Percentiles rank a stretch among this genome's conserved stretches.
phyloP scores from a whole-genome alignment of 1,140 invertebrate species.

The silkworm (Bombyx mori) region DNA sequence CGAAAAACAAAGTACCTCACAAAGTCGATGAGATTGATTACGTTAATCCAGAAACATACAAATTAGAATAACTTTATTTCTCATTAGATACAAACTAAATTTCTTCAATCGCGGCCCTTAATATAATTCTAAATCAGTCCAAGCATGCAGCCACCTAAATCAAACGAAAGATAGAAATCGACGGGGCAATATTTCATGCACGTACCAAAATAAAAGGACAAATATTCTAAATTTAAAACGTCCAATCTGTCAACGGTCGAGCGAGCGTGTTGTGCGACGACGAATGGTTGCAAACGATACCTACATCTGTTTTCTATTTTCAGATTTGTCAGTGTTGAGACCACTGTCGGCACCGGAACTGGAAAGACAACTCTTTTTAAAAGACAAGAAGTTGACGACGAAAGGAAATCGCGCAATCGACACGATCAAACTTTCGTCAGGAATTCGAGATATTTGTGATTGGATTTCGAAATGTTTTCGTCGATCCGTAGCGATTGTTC shows the following conservation, averaged over 20 bases:
- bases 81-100: too few relatives aligned
- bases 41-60: too few relatives aligned
- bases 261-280: conserved; percentile 58
- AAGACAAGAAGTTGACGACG: conserved; percentile 25
- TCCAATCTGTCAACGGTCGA: conserved; percentile 65
- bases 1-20: too few relatives aligned
- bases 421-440: conserved; percentile 14
- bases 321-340: conserved; percentile 54
- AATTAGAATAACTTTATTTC: too few relatives aligned
- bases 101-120: not conserved
- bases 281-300: conserved; percentile 58
- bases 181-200: conserved; percentile 56
- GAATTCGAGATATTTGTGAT: conserved; percentile 12
- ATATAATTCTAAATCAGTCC: conserved; percentile 1
- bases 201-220: conserved; percentile 55
- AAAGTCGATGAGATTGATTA: too few relatives aligned
- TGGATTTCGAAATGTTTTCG: conserved; percentile 30
- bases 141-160: conserved; percentile 6
- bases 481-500: conserved; percentile 27
- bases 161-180: conserved; percentile 31
- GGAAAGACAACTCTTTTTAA: conserved; percentile 44
- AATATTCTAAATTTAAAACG: conserved; percentile 57
- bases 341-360: conserved; percentile 53
- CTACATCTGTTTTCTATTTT: conserved; percentile 65
- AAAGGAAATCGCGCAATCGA: conserved; percentile 29